phyloP scores from a whole-genome alignment of 2,888 invertebrate genomes.

The Fragum fragum region DNA sequence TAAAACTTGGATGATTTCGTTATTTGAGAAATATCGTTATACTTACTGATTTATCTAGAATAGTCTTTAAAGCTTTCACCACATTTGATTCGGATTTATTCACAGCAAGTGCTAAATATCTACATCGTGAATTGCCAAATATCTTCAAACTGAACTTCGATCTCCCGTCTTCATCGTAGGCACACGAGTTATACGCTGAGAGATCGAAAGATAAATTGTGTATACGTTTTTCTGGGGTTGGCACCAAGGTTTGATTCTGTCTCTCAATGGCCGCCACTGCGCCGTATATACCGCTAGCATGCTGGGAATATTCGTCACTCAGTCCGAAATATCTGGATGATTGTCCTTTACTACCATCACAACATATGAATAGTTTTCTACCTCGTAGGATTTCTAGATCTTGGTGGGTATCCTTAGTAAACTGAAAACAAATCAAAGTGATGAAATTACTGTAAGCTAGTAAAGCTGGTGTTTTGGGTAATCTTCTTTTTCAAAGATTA shows the following conservation, averaged over 20 bases:
- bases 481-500: no score
- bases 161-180: slow-evolving; percentile 67
- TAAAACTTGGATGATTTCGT: no score
- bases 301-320: slow-evolving; percentile 81
- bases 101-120: slow-evolving; percentile 83
- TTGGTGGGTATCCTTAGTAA: slow-evolving; percentile 76
- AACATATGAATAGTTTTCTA: slow-evolving; percentile 81
- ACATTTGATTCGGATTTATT: slow-evolving; percentile 82
- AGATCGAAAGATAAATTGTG: slow-evolving; percentile 83
- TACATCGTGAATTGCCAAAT: slow-evolving; percentile 81
- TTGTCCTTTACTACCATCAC: slow-evolving; percentile 82
- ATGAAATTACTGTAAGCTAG: no score
- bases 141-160: slow-evolving; percentile 83
- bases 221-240: slow-evolving; percentile 75
- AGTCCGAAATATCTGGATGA: slow-evolving; percentile 80
- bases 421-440: slow-evolving; percentile 79
- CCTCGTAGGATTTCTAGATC: slow-evolving; percentile 75
- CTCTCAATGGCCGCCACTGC: slow-evolving; percentile 83
- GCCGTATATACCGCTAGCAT: slow-evolving; percentile 82
- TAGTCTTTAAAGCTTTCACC: slow-evolving; percentile 81
- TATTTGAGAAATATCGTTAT: no score
- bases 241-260: slow-evolving; percentile 73
- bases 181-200: slow-evolving; percentile 76
- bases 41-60: slow-evolving; percentile 85
- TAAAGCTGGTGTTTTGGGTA: no score